Percentiles rank a stretch among this genome's conserved stretches.
Conservation (phyloP, 2,797 vertebrate species). For the Otolemur crassicaudatus region DNA sequence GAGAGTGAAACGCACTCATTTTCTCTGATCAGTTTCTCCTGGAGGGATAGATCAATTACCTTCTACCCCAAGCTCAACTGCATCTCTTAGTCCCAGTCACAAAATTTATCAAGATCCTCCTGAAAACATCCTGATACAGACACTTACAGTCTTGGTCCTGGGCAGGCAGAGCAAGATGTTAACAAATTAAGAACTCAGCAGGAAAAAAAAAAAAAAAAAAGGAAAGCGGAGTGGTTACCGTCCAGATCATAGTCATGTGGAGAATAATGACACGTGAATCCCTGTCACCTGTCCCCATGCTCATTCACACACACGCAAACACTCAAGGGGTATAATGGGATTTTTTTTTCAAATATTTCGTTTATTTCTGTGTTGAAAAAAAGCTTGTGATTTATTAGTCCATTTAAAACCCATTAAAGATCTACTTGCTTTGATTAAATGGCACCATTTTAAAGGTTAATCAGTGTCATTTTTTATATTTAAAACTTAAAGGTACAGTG, state of each 20-base stretch:
- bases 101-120: conserved; percentile 24
- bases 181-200: conserved; percentile 3
- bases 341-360: conserved; percentile 71
- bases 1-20: neutral
- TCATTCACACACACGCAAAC: neutral
- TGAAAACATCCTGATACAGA: neutral
- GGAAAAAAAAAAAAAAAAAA: neutral
- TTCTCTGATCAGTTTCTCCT: conserved; percentile 29
- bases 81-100: neutral
- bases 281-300: neutral
- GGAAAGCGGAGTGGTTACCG: neutral
- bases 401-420: conserved; percentile 87
- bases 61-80: neutral
- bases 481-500: conserved; percentile 82
- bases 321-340: conserved; percentile 29
- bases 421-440: conserved; percentile 86
- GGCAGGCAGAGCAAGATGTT: neutral
- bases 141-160: neutral
- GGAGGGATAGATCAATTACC: conserved; percentile 1
- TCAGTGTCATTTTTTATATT: conserved; percentile 84
- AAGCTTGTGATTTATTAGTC: conserved; percentile 85
- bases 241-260: neutral
- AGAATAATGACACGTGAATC: neutral
- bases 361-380: conserved; percentile 79
- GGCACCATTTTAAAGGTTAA: conserved; percentile 85